These are phyloP conservation scores for Syngnathus floridae DNA, from an alignment of 2,113 vertebrate species.

Conservation along the genomic window DNA sequence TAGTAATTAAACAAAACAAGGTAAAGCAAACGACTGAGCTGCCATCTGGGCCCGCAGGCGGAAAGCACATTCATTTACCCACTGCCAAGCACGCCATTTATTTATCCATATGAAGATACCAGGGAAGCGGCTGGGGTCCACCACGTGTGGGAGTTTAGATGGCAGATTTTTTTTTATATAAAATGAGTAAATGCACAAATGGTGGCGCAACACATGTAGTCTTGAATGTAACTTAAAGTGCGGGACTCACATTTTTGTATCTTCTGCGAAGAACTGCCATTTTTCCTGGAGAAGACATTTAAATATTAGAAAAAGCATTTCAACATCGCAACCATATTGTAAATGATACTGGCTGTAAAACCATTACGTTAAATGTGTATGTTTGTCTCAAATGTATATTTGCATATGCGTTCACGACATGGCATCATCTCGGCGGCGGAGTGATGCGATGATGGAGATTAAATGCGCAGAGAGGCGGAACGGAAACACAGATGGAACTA, in stretches of 20 bases:
- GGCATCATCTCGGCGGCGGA: conserved; percentile 37
- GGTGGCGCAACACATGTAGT: neutral
- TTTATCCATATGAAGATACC: conserved; percentile 84
- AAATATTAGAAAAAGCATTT: too few relatives aligned
- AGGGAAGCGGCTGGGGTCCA: conserved; percentile 56
- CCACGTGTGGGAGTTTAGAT: neutral
- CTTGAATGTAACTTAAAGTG: too few relatives aligned
- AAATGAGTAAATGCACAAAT: neutral
- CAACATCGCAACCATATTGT: too few relatives aligned
- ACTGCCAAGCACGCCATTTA: conserved; percentile 87
- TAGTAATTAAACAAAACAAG: conserved; percentile 99
- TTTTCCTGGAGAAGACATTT: too few relatives aligned
- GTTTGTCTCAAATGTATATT: neutral
- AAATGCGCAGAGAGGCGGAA: conserved; percentile 41
- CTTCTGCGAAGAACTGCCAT: too few relatives aligned
- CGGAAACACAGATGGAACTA: conserved; percentile 39
- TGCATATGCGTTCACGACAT: conserved; percentile 22
- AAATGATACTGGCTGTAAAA: neutral
- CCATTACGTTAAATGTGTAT: neutral
- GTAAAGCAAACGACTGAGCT: conserved; percentile 96
- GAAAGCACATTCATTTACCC: conserved; percentile 85
- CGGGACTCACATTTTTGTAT: too few relatives aligned
- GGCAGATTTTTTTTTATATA: neutral
- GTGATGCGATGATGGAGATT: conserved; percentile 27
- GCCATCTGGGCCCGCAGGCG: conserved; percentile 92